Evolutionary conservation across 2,113 vertebrate species (phyloP).

Genomic region (Nyctibius bracteatus): DNA sequence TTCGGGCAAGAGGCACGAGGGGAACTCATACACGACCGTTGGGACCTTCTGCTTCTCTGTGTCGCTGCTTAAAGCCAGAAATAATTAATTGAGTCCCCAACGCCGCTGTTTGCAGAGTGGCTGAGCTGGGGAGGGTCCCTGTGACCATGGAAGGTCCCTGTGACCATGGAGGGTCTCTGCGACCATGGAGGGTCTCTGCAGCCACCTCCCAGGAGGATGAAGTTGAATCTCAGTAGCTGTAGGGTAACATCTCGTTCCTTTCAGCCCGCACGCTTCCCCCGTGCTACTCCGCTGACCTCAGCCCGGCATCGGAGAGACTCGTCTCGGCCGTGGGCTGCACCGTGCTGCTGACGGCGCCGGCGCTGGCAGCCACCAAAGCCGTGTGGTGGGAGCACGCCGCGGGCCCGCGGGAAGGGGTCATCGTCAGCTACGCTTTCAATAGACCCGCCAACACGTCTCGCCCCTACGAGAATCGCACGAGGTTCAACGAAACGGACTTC

Average conservation of each 20-base stretch:
- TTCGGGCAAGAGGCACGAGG: rapidly evolving
- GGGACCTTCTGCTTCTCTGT: background rate
- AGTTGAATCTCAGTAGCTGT: rapidly evolving
- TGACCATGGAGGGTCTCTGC: background rate
- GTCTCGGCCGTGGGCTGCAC: constrained; percentile 31
- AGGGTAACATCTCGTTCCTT: rapidly evolving
- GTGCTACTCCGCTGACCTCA: background rate
- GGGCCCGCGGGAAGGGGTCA: background rate
- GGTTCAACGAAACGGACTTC: background rate
- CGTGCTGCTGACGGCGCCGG: rapidly evolving
- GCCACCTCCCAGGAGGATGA: rapidly evolving
- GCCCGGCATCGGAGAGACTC: background rate
- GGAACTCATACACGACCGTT: rapidly evolving
- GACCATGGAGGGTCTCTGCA: background rate
- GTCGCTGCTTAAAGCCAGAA: background rate
- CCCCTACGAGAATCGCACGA: background rate
- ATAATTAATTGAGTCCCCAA: rapidly evolving
- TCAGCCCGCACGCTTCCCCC: background rate
- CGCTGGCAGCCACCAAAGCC: rapidly evolving
- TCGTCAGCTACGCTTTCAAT: background rate
- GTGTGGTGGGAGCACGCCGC: background rate
- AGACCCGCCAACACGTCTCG: background rate
- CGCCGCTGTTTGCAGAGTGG: rapidly evolving
- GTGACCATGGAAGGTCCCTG: background rate
- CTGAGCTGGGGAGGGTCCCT: background rate